Base-by-base conservation (phyloP, 1,140 invertebrate species). In the Geopemphigus sp. region DNA sequence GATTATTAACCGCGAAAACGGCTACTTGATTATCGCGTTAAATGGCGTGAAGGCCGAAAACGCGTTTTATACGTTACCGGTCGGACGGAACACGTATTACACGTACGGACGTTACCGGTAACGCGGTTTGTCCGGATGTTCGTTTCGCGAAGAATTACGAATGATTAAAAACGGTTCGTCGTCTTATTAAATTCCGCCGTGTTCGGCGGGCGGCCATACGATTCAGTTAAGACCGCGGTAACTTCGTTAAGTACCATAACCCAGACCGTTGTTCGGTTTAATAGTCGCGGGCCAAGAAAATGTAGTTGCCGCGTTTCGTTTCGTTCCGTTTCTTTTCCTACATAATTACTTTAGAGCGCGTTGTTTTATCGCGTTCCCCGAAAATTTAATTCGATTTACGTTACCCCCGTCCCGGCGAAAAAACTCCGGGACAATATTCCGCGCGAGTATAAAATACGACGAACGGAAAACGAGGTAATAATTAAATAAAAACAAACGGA, bases 241-340 rank as follows among this genome's bases (percentile, higher is more conserved):
- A 68, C 64, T 68, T 47, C 64, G 47, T 68, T 68, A 68, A 22
- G 64, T 68, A n/a, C n/a, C 8, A 47, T 47, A 47, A 68, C 45
- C 64, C 64, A 17, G 39, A 68, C 64, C 17, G 64, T 47, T 68
- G 39, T 68, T 66, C 22, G 45, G 32, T 22, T n/a, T 39, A 45
- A 47, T 47, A 47, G 39, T 45, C 39, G 32, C 32, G 15, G n/a
- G n/a, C n/a, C 3, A 39, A 68, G 11, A 47, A 68, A 47, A 68
- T 10, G 64, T 39, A 39, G n/a, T 22, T 68, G 0, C n/a, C 64
- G n/a, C 47, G 39, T 68, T 68, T 64, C 39, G 39, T 66, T 15
- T 3, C 15, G 8, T 26, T 61, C 26, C 24, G 24, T 61, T 59
- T 57, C 26, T n/a, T n/a, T n/a, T n/a, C 1, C 17, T 29, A n/a